phyloP scores from a whole-genome alignment of 2,113 vertebrate species.

The Martes martes region DNA sequence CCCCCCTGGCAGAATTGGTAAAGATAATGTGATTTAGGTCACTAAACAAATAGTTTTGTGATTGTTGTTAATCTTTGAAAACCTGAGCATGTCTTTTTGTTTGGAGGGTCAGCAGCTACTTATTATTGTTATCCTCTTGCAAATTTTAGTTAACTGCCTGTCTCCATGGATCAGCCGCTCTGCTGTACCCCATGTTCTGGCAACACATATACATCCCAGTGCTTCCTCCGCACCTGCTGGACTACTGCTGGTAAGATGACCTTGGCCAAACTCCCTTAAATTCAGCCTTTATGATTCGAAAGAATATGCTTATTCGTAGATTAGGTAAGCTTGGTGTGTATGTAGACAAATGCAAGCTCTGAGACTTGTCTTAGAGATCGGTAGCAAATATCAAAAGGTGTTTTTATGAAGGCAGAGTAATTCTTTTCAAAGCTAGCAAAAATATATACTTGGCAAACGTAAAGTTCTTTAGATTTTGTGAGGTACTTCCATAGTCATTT shows the following conservation, averaged over 20 bases:
- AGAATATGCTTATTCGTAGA: rapidly evolving
- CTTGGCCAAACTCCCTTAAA: neutral
- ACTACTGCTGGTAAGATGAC: conserved; percentile 97
- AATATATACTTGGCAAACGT: neutral
- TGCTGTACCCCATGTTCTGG: conserved; percentile 98
- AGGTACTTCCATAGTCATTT: neutral
- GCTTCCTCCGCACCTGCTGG: conserved; percentile 96
- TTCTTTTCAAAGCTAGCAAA: neutral
- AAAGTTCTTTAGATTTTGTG: neutral
- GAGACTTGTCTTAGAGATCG: neutral
- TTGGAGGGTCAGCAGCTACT: neutral
- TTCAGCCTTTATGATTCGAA: neutral
- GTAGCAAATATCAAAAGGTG: neutral
- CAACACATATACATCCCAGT: conserved; percentile 99
- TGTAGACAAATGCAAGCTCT: neutral
- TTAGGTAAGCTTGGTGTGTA: neutral
- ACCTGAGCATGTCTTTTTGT: conserved; percentile 7
- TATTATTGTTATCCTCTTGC: conserved; percentile 68
- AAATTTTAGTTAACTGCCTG: conserved; percentile 92
- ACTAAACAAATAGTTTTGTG: neutral
- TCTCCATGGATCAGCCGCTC: conserved; percentile 93
- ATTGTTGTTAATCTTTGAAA: neutral
- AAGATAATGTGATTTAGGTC: neutral
- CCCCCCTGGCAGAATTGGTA: neutral
- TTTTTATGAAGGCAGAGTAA: neutral